Base-by-base conservation (phyloP, 2,797 vertebrate species). In the Trichosurus vulpecula region DNA sequence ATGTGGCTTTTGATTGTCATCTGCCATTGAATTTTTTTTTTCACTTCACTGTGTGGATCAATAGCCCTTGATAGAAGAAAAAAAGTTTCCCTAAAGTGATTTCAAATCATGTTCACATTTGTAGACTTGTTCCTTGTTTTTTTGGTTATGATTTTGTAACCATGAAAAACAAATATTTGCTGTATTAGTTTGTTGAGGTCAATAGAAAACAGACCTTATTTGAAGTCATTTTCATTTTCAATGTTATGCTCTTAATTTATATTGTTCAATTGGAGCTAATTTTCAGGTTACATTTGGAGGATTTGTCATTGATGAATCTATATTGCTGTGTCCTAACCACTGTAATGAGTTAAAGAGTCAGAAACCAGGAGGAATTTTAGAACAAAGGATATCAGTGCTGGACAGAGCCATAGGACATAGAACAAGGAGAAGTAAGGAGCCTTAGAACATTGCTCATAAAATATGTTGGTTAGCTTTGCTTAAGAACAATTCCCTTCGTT, bases 181-280 rank as follows among this genome's bases (percentile, higher is more conserved):
- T 25, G 6, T 47, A 10, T 0, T 27, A 25, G 16, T 47, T 81
- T 81, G 8, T 81, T 47, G 16, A 8, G 19, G 3, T 81, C 19
- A 81, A 47, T 3, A 81, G 6, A 81, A 81, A 41, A 47, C 6
- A n/a, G 66, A 22, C n/a, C 19, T 74, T 6, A 22, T 2, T 41
- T 74, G 16, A 74, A 74, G 22, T n/a, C 66, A 47, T 81, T 81
- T 41, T 81, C 19, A 47, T 81, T 25, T 81, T 41, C 22, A 47
- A 81, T 22, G 41, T 81, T n/a, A 47, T 47, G 30, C 66, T 81
- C 6, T 81, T 81, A 12, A 81, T 81, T 81, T 74, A 52, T 90
- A 30, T 93, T 90, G 93, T 81, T 94, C 95, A 93, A 92, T 52
- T 56, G 12, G 19, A 53, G 35, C 30, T 90, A 58, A 95, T 30